Percentiles rank a stretch among this genome's conserved stretches.
Conservation (phyloP, 2,888 invertebrate genomes). For the Nasonovia ribisnigri region DNA sequence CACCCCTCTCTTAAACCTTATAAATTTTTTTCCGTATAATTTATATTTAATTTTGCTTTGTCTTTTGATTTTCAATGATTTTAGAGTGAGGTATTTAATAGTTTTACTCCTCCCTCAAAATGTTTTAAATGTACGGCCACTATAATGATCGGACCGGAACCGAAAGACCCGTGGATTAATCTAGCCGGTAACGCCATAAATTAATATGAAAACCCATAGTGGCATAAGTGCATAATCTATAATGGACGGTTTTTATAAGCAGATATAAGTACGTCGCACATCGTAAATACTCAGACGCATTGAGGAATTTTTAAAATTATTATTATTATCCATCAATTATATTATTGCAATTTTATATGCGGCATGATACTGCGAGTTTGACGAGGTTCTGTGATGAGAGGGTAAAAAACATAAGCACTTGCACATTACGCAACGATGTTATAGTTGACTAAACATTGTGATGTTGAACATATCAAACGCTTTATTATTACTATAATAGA, state of each 20-base stretch:
- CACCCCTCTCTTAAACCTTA: too few species aligned
- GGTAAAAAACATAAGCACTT: background rate
- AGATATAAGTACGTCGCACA: background rate
- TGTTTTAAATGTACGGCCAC: too few species aligned
- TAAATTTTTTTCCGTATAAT: too few species aligned
- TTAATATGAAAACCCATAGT: too few species aligned
- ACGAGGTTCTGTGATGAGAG: background rate
- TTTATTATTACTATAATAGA: background rate
- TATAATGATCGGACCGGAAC: too few species aligned
- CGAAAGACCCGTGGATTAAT: too few species aligned
- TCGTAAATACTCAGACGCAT: background rate
- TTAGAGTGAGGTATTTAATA: too few species aligned
- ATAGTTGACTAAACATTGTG: background rate
- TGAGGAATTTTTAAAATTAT: background rate
- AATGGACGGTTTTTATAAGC: background rate
- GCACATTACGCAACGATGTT: background rate
- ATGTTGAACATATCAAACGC: background rate
- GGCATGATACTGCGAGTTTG: background rate
- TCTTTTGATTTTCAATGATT: too few species aligned
- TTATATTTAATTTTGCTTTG: too few species aligned
- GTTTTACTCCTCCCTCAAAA: too few species aligned
- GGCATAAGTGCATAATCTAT: background rate
- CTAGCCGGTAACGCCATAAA: too few species aligned
- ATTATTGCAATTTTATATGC: background rate
- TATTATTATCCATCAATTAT: background rate